Conservation (phyloP, 2,797 vertebrate genomes). For the Enoplosus armatus region DNA sequence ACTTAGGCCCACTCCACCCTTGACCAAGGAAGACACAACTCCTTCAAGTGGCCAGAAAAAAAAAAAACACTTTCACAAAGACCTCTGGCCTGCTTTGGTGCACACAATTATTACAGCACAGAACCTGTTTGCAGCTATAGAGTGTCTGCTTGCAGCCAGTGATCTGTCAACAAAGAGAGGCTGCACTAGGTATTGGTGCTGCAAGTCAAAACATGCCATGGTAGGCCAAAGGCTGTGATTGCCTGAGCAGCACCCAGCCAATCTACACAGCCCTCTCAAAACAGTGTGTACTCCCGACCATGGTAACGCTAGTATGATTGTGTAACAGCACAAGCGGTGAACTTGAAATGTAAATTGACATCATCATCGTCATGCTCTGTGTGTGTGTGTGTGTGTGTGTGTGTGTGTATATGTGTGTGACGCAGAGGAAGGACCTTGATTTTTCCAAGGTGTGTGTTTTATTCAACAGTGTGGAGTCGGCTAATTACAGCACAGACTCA, state of each 20-base stretch:
- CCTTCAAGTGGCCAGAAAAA: background rate
- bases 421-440: slow-evolving; percentile 70
- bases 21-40: slow-evolving; percentile 21
- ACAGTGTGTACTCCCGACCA: slow-evolving; percentile 77
- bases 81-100: slow-evolving; percentile 32
- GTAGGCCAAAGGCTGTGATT: slow-evolving; percentile 79
- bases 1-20: slow-evolving; percentile 40
- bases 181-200: slow-evolving; percentile 61
- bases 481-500: slow-evolving; percentile 38
- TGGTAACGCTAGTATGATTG: slow-evolving; percentile 84
- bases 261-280: slow-evolving; percentile 71
- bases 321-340: slow-evolving; percentile 81
- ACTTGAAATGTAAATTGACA: slow-evolving; percentile 85
- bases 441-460: slow-evolving; percentile 72
- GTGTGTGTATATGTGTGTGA: slow-evolving; percentile 39
- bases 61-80: background rate
- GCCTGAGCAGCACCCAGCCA: slow-evolving; percentile 69
- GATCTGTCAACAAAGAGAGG: slow-evolving; percentile 80
- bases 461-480: slow-evolving; percentile 33
- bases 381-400: slow-evolving; percentile 15
- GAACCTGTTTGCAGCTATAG: slow-evolving; percentile 68
- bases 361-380: slow-evolving; percentile 55
- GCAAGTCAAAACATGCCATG: slow-evolving; percentile 84
- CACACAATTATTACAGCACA: slow-evolving; percentile 36
- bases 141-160: slow-evolving; percentile 67